These are phyloP conservation scores for Eulemur rubriventer DNA, from an alignment of 2,797 vertebrate species.

Conservation along the genomic window DNA sequence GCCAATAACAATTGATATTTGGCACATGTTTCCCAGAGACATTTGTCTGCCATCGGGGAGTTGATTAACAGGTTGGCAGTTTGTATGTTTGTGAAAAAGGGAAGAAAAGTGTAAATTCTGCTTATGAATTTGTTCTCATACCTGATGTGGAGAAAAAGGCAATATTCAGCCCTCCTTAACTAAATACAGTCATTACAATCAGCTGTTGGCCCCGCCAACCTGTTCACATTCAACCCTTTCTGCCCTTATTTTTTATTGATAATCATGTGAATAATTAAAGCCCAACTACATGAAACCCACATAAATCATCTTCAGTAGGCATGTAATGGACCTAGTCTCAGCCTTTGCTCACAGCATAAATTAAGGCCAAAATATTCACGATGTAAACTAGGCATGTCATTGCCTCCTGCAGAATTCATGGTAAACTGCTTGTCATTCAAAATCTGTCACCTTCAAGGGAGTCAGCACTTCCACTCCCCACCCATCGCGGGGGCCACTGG, in stretches of 20 bases:
- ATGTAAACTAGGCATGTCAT: conserved; percentile 59
- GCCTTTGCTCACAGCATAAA: conserved; percentile 74
- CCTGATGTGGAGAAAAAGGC: conserved; percentile 54
- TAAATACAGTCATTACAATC: conserved; percentile 56
- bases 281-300: conserved; percentile 79
- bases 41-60: conserved; percentile 84
- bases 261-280: conserved; percentile 88
- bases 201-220: conserved; percentile 64
- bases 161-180: not conserved
- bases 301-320: conserved; percentile 83
- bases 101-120: conserved; percentile 73
- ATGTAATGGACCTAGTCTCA: conserved; percentile 74
- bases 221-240: conserved; percentile 73
- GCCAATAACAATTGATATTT: conserved; percentile 86
- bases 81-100: conserved; percentile 79
- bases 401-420: conserved; percentile 64
- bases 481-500: not conserved
- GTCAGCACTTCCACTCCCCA: not conserved
- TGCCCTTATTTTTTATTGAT: conserved; percentile 87
- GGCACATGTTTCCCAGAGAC: conserved; percentile 84
- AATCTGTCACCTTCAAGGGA: conserved; percentile 47
- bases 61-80: conserved; percentile 86
- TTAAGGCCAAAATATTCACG: conserved; percentile 77
- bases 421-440: conserved; percentile 43
- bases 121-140: conserved; percentile 73